Base-by-base conservation (phyloP, 2,113 vertebrate species). In the Shinisaurus crocodilurus region DNA sequence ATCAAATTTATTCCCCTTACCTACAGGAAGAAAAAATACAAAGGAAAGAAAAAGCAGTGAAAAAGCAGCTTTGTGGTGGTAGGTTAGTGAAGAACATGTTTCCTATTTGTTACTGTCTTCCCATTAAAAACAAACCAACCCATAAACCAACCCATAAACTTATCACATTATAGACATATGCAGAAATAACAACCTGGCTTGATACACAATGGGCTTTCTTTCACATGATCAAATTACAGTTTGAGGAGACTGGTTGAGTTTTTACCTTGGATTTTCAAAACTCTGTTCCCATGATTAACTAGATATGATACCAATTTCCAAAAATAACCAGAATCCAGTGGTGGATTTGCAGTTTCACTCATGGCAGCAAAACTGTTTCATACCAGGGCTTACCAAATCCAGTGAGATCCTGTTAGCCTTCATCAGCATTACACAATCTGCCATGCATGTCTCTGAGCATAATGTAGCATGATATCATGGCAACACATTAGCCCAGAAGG, bases 11-110 rank as follows among this genome's bases (percentile, higher is more conserved):
- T 74, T 75, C n/a, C n/a, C n/a, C 79, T 79, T 76, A 65, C 34
- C 57, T 32, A 72, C 34, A 90, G 90, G 85, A 90, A 82, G 85
- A 74, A 48, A 90, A 87, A 87, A 90, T 90, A 20, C 34, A 43
- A 82, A 82, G 16, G 43, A 70, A 75, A 90, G 90, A 54, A 23
- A 87, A 74, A 20, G 6, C 25, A 37, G 34, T 75, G 67, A 82
- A 72, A 40, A 65, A 90, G 67, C 77, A 90, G 40, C 25, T 87
- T 75, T 87, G 69, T 87, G 85, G 89, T 90, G 89, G 85, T 90
- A 90, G 89, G 89, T 90, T 90, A 90, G 85, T 90, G 85, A 82
- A 90, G 69, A 67, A 65, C 40, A 72, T 48, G 63, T 72, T 89
- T 86, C 86, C n/a, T 70, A 81, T 27, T 60, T 81, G 40, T 2